Base-by-base conservation (phyloP, 2,888 invertebrate species). In the Ceramica pisi region DNA sequence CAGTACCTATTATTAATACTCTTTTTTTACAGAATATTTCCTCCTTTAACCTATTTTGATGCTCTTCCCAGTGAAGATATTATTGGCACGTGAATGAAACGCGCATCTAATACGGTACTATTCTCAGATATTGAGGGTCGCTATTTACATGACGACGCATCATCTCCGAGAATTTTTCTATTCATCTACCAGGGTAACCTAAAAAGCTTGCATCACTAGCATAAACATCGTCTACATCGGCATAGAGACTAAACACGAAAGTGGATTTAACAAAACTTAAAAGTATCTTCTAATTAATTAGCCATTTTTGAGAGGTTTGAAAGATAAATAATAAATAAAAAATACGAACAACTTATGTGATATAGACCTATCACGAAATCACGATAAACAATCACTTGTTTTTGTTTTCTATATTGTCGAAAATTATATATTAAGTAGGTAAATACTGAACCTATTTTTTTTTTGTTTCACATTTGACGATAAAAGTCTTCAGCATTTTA, bases 71-170 rank as follows among this genome's bases (percentile, higher is more conserved):
- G 35, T 38, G 46, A 23, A 57, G 53, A 44, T 70, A 56, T 55
- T 74, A 68, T 67, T 78, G 75, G 67, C 56, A 68, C 63, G 53
- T 64, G 57, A 60, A 59, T 50, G 38, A 82, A 70, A 77, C 38
- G 67, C 44, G 51, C 69, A 61, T 77, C 65, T 78, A 68, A 85
- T 76, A 83, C 64, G 62, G 69, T 63, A 73, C 62, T 80, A 77
- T 83, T 80, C 55, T 75, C 46, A 73, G 60, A 60, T 67, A 77
- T 77, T 71, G n/a, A 67, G 23, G 83, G 72, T 80, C 71, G 56
- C 71, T 87, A 80, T 86, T 84, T 84, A 83, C 78, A 78, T 83
- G 84, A 87, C 82, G 68, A 66, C 61, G 78, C 77, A 73, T 63
- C 68, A 71, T 76, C 56, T 78, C 63, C 26, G 50, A 65, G 62